Percentiles rank a stretch among this genome's conserved stretches.
Conservation (phyloP, 2,888 invertebrate genomes). For the Aleiodes testaceus region DNA sequence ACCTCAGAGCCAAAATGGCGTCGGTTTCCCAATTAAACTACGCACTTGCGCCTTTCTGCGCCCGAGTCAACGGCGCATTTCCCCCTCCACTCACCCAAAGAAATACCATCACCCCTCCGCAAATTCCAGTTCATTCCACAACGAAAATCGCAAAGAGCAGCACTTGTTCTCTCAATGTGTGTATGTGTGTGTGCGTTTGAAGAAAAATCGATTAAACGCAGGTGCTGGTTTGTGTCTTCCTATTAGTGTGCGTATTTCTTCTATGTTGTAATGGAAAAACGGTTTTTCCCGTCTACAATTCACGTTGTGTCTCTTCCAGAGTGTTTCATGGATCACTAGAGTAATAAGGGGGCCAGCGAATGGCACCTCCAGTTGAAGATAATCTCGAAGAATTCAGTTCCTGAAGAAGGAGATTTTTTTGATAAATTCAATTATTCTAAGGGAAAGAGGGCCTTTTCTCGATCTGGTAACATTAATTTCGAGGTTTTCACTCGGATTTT, state of each 20-base stretch:
- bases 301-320: slow-evolving; percentile 54
- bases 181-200: too few relatives aligned
- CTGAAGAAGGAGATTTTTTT: not conserved
- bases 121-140: slow-evolving; percentile 29
- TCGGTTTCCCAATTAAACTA: too few relatives aligned
- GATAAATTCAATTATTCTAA: not conserved
- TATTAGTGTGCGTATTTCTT: too few relatives aligned
- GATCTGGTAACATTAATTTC: slow-evolving; percentile 17
- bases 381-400: not conserved
- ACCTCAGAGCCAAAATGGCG: too few relatives aligned
- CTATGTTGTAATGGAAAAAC: slow-evolving; percentile 47
- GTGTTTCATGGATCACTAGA: slow-evolving; percentile 55
- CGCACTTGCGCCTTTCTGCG: too few relatives aligned
- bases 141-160: slow-evolving; percentile 13
- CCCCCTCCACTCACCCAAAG: not conserved
- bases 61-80: not conserved
- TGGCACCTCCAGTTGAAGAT: slow-evolving; percentile 65
- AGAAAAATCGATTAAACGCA: slow-evolving; percentile 66
- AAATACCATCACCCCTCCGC: not conserved
- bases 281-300: slow-evolving; percentile 55
- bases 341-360: slow-evolving; percentile 53
- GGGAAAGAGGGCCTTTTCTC: not conserved
- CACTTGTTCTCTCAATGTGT: slow-evolving; percentile 21
- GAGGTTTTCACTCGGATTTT: slow-evolving; percentile 45
- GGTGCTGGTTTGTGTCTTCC: slow-evolving; percentile 50